Conservation (phyloP, 2,888 invertebrate genomes). For the Trissolcus japonicus region DNA sequence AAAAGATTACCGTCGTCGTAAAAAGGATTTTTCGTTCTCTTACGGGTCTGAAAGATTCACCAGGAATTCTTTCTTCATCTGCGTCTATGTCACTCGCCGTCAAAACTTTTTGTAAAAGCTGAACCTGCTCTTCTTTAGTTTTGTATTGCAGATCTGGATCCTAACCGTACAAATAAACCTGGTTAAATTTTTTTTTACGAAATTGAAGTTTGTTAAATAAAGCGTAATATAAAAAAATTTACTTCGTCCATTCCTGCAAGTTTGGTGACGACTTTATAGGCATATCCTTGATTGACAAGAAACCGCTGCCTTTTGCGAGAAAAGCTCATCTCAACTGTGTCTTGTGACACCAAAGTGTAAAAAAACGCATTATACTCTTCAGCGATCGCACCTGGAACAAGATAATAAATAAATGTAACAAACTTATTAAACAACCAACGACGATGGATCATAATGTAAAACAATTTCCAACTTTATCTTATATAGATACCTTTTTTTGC, state of each 20-base stretch:
- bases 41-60: conserved; percentile 79
- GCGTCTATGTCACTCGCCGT: conserved; percentile 97
- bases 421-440: too few species aligned
- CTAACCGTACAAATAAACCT: conserved; percentile 68
- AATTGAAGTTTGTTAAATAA: not conserved
- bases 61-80: conserved; percentile 93
- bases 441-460: too few species aligned
- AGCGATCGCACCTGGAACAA: conserved; percentile 82
- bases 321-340: conserved; percentile 99
- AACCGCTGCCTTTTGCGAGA: conserved; percentile 98
- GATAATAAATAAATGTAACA: too few species aligned
- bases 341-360: conserved; percentile 98
- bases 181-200: too few species aligned
- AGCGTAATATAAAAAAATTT: conserved; percentile 17
- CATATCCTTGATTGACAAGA: conserved; percentile 99
- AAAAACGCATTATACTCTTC: conserved; percentile 99
- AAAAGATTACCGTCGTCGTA: not conserved
- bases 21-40: conserved; percentile 61
- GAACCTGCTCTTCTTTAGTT: conserved; percentile 93
- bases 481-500: conserved; percentile 88
- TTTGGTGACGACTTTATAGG: conserved; percentile 97
- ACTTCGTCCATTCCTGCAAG: conserved; percentile 95
- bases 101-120: conserved; percentile 93
- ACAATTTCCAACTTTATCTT: too few species aligned
- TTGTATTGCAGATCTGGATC: conserved; percentile 91